Conservation (phyloP, 2,797 vertebrate genomes). For the Peromyscus eremicus region DNA sequence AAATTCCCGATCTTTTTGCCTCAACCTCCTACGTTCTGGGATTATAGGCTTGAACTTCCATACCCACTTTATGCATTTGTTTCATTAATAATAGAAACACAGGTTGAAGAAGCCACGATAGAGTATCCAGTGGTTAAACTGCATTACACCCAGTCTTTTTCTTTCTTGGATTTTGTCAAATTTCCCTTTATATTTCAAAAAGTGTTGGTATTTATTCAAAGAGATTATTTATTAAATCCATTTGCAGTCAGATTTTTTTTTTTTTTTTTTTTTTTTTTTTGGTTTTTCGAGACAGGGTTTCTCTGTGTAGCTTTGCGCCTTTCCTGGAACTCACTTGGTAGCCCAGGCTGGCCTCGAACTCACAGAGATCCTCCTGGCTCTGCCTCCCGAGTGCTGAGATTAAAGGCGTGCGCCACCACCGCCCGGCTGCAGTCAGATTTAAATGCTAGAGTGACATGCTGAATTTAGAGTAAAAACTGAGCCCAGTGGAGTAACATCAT, state of each 20-base stretch:
- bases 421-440: slow-evolving; percentile 56
- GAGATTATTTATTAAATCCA: slow-evolving; percentile 54
- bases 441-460: background rate
- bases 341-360: too few species aligned
- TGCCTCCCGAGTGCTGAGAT: too few species aligned
- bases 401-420: too few species aligned
- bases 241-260: slow-evolving; percentile 55
- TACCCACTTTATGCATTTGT: background rate
- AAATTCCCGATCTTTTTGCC: background rate
- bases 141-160: background rate
- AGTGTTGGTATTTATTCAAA: slow-evolving; percentile 58
- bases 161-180: background rate
- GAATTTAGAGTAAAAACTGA: slow-evolving; percentile 55
- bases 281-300: too few species aligned
- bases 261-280: too few species aligned
- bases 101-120: background rate
- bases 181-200: slow-evolving; percentile 38
- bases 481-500: slow-evolving; percentile 22
- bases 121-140: slow-evolving; percentile 44
- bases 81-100: background rate
- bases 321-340: too few species aligned
- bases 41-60: background rate
- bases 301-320: too few species aligned
- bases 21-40: background rate
- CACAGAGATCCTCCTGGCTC: too few species aligned